Base-by-base conservation (phyloP, 2,113 vertebrate species). In the Myotis davidii region DNA sequence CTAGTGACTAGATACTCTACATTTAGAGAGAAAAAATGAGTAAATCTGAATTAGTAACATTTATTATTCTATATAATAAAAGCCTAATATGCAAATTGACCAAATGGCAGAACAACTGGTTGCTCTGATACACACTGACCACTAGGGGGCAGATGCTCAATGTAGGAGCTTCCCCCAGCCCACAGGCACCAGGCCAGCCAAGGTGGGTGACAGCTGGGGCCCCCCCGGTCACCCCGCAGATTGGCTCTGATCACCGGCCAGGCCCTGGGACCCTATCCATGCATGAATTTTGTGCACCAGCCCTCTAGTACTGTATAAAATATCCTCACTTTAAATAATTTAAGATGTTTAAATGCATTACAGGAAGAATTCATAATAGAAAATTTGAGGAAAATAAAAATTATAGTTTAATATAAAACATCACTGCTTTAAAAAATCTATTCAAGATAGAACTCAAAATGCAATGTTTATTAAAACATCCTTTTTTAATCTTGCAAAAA, bases 381-480 rank as follows among this genome's bases (percentile, higher is more conserved):
- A 88, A 81, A 48, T 34, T 81, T 72, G 89, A 96, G 25, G 25
- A 83, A 94, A 72, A 86, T 77, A 69, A 34, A 94, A 90, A 69
- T 39, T 90, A 67, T 27, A 65, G 18, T 72, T 73, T 91, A 70
- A 88, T 65, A 50, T 77, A 29, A 85, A 78, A 14, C 45, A 87
- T 25, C 25, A 48, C 23, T 85, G 4, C 25, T 94, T 95, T 21
- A 48, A 96, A 79, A 25, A 87, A 37, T 85, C 25, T 77, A 37
- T 89, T 85, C 54, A 95, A 56, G 27, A 65, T 45, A 64, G 10
- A 85, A 96, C 93, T 78, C 5, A 93, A 83, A 85, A 69, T 50
- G 6, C 4, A 77, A 9, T 90, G 7, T 67, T 61, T 77, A 77
- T 64, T 56, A 39, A 85, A 94, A 81, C 3, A 37, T 67, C 34